Base-by-base conservation (phyloP, 2,113 vertebrate genomes). In the Axis porcinus region DNA sequence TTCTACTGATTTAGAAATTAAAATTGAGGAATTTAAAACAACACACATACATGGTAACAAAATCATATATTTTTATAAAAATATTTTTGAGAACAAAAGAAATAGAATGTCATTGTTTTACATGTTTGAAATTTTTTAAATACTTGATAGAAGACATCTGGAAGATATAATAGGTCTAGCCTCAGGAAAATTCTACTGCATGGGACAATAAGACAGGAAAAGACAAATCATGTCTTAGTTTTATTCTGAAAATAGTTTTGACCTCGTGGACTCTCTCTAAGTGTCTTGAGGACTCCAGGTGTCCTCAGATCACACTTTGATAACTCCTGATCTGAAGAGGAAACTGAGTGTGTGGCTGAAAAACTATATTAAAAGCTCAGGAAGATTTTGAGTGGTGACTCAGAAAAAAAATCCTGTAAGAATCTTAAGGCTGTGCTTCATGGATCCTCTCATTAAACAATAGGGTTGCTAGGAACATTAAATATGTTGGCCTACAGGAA, bases 211-310 rank as follows among this genome's bases (percentile, higher is more conserved):
- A 70, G 50, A 79, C 11, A 33, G 28, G 74, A 78, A 83, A 86
- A 86, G 28, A 84, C 60, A 58, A 83, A 60, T 70, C 2, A 50
- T 4, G 11, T 54, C 28, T 95, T 84, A 94, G 9, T 67, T n/a
- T 86, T 90, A 87, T 58, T 94, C 27, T 89, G 47, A 95, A 95
- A 94, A 89, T 58, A 82, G 7, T 89, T 93, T 88, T 91, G 23
- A 95, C 33, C 28, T 74, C 10, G 8, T 83, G 15, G 45, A 40
- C 17, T 76, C 10, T 28, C 19, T 82, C 3, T 40, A 89, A 91
- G n/a, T 92, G 5, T 95, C 40, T 85, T 86, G 15, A 21, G 30
- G 28, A 43, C 5, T 12, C 4, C 15, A 45, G 40, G 23, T 11
- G 2, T 64, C 15, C 6, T 89, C 30, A 17, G 47, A 55, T 8